These are phyloP conservation scores for Magallana ariakensis DNA, from an alignment of 1,140 invertebrate species.

Conservation along the genomic window DNA sequence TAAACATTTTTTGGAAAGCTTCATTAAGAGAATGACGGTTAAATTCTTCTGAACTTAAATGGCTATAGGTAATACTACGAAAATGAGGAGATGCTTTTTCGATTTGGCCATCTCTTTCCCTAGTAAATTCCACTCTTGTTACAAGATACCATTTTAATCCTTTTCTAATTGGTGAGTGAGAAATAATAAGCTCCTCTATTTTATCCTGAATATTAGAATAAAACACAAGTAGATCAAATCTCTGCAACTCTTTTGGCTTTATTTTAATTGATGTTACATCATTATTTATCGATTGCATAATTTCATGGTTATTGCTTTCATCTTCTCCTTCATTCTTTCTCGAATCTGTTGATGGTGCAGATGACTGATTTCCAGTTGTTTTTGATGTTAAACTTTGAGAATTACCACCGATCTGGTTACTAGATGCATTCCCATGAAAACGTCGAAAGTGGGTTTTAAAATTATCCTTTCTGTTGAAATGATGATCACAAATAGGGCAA, in stretches of 20 bases:
- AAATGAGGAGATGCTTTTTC: constrained; percentile 31
- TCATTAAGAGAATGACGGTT: constrained; percentile 1
- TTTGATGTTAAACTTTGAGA: no score
- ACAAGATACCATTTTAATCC: constrained; percentile 41
- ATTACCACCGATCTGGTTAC: not conserved
- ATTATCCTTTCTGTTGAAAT: no score
- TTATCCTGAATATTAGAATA: constrained; percentile 1
- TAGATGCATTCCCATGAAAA: not conserved
- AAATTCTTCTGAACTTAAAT: constrained; percentile 15
- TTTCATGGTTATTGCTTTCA: not conserved
- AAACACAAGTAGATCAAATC: constrained; percentile 27
- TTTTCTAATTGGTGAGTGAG: not conserved
- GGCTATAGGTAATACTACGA: constrained; percentile 19
- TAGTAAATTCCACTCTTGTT: constrained; percentile 34
- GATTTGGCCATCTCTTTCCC: constrained; percentile 27
- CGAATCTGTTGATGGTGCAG: not conserved
- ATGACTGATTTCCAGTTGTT: no score
- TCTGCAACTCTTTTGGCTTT: not conserved
- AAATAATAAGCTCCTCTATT: not conserved
- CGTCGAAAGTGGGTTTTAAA: constrained; percentile 1
- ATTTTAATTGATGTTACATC: not conserved
- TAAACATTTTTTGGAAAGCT: constrained; percentile 39
- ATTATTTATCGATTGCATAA: not conserved
- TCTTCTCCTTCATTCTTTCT: not conserved
- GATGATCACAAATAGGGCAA: not conserved